Percentiles rank a stretch among this genome's conserved stretches.
Conservation (phyloP, 53 echinoderm and acorn worm species). For the Holothuria scabra region DNA sequence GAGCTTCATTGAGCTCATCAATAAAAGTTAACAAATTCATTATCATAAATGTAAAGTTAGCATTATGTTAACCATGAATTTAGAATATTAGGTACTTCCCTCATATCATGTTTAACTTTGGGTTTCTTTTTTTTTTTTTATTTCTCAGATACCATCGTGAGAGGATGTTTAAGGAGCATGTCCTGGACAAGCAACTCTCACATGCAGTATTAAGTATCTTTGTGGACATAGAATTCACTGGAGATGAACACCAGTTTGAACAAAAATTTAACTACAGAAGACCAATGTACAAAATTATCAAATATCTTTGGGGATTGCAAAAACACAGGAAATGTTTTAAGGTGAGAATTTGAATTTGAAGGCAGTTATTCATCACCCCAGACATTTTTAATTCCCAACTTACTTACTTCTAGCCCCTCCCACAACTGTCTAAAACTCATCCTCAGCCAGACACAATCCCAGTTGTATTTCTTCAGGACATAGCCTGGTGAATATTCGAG, state of each 20-base stretch:
- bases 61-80: too few species aligned
- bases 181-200: conserved; percentile 73
- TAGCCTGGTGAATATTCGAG: too few species aligned
- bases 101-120: background rate
- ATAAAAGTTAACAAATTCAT: too few species aligned
- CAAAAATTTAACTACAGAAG: conserved; percentile 98
- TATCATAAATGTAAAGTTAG: too few species aligned
- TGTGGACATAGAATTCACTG: conserved; percentile 96
- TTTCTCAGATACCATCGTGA: conserved; percentile 81
- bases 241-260: conserved; percentile 95
- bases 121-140: background rate
- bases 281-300: conserved; percentile 96
- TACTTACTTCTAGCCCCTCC: too few species aligned
- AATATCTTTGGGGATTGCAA: conserved; percentile 79
- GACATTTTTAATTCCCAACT: too few species aligned
- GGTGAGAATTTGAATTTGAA: conserved; percentile 47
- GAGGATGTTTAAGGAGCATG: conserved; percentile 84
- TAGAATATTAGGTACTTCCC: too few species aligned
- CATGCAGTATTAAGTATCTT: conserved; percentile 89
- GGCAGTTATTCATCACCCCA: too few species aligned
- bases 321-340: conserved; percentile 86
- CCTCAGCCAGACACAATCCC: too few species aligned
- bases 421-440: too few species aligned
- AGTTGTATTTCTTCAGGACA: too few species aligned
- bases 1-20: too few species aligned